Evolutionary conservation across 2,113 vertebrate genomes (phyloP).

Genomic region (Chiloscyllium plagiosum): DNA sequence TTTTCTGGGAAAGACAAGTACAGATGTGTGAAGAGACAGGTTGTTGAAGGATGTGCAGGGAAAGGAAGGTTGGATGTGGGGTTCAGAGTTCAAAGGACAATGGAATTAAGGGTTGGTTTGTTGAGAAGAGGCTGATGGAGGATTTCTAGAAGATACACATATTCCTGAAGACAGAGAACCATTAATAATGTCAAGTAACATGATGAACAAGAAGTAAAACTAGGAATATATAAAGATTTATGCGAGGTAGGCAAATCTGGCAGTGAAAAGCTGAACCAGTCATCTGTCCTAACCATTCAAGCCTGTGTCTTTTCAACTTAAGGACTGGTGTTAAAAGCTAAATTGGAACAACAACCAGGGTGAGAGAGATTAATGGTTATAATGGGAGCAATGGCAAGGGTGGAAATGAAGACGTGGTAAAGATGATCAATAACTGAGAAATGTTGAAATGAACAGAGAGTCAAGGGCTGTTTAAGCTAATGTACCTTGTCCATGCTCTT

Average conservation of each 20-base stretch:
- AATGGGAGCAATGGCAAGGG: not conserved
- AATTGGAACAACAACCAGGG: not conserved
- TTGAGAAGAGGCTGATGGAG: not conserved
- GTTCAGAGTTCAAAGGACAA: not conserved
- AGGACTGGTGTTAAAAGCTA: not conserved
- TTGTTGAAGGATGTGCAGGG: not conserved
- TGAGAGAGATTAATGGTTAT: not conserved
- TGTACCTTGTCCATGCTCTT: not conserved
- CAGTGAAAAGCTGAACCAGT: not conserved
- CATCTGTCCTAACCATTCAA: not conserved
- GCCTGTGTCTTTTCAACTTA: not conserved
- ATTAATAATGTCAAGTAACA: not conserved
- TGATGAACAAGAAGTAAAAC: not conserved
- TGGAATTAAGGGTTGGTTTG: not conserved
- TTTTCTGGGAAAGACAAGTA: not conserved
- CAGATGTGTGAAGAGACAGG: not conserved
- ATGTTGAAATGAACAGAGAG: not conserved
- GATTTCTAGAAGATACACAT: not conserved
- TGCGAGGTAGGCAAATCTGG: not conserved
- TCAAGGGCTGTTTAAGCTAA: not conserved
- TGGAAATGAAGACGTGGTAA: not conserved
- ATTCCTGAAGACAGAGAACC: not conserved
- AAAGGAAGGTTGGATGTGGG: not conserved
- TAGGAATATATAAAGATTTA: not conserved
- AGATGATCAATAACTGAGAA: not conserved